These are phyloP conservation scores for Pyrocoelia pectoralis DNA, from an alignment of 2,888 invertebrate genomes.

Conservation along the genomic window DNA sequence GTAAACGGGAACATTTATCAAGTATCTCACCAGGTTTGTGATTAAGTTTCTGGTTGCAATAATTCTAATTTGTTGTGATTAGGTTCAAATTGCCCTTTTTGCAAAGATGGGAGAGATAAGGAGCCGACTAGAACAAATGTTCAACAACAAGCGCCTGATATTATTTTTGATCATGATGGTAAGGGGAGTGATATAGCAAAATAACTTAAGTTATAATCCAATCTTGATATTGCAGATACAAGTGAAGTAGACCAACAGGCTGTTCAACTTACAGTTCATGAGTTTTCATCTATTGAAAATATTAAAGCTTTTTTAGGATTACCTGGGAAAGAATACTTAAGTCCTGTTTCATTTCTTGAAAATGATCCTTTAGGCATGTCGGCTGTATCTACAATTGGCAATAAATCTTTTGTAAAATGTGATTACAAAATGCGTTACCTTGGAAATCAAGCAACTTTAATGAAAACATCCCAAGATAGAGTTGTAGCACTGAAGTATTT, in stretches of 20 bases:
- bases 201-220: too few relatives aligned
- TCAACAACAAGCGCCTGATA: constrained; percentile 55
- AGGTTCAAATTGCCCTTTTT: constrained; percentile 46
- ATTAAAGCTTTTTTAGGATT: constrained; percentile 53
- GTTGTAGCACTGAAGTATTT: constrained; percentile 63
- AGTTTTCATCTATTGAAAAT: constrained; percentile 51
- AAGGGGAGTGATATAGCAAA: constrained; percentile 23
- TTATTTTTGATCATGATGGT: constrained; percentile 55
- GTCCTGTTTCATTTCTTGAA: constrained; percentile 60
- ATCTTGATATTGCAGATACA: constrained; percentile 50
- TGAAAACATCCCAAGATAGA: constrained; percentile 61
- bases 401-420: constrained; percentile 45
- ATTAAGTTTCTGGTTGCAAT: neutral
- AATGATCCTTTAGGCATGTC: constrained; percentile 65
- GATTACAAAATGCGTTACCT: constrained; percentile 54
- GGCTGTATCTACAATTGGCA: constrained; percentile 56
- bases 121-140: constrained; percentile 49
- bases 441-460: constrained; percentile 63
- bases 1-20: too few relatives aligned
- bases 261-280: constrained; percentile 48
- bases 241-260: constrained; percentile 53
- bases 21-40: constrained; percentile 50
- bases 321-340: constrained; percentile 50
- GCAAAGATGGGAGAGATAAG: constrained; percentile 62
- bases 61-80: constrained; percentile 1